phyloP scores from a whole-genome alignment of 2,888 invertebrate genomes.

The Phasia obesa region DNA sequence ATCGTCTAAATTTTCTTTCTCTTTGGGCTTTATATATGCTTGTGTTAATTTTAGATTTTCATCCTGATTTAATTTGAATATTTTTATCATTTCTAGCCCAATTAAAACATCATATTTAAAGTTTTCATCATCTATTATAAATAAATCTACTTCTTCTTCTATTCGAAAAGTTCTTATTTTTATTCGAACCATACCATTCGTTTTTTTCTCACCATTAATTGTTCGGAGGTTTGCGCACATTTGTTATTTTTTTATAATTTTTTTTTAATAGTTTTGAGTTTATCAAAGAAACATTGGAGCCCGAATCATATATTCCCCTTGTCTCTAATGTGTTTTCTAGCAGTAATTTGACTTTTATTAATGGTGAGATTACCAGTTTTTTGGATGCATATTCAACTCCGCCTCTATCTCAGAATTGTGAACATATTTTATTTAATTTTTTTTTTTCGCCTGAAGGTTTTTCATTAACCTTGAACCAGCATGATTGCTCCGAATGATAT shows the following conservation, averaged over 20 bases:
- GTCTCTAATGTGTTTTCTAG: slow-evolving; percentile 49
- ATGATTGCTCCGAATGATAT: slow-evolving; percentile 52
- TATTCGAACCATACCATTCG: slow-evolving; percentile 58
- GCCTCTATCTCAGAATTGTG: slow-evolving; percentile 47
- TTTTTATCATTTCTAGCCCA: slow-evolving; percentile 63
- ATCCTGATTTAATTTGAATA: slow-evolving; percentile 46
- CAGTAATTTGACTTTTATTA: slow-evolving; percentile 62
- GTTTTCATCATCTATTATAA: slow-evolving; percentile 53
- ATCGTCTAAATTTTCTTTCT: slow-evolving; percentile 23
- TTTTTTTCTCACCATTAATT: slow-evolving; percentile 69
- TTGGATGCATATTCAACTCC: slow-evolving; percentile 51
- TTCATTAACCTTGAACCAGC: slow-evolving; percentile 52
- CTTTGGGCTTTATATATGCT: no score
- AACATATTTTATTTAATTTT: slow-evolving; percentile 45
- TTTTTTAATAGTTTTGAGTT: slow-evolving; percentile 55
- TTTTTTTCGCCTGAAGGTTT: slow-evolving; percentile 16
- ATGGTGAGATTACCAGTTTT: slow-evolving; percentile 66
- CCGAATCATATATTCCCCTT: slow-evolving; percentile 63
- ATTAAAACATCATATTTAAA: slow-evolving; percentile 69
- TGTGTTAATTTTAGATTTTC: slow-evolving; percentile 64
- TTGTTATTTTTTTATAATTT: slow-evolving; percentile 32
- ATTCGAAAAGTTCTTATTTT: slow-evolving; percentile 67
- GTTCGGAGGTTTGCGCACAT: slow-evolving; percentile 50
- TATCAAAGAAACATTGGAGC: slow-evolving; percentile 55
- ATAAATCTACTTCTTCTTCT: slow-evolving; percentile 61